Evolutionary conservation across 2,113 vertebrate species (phyloP), one percentile per base, ranked within the genome.

Genomic region (Perccottus glenii): DNA sequence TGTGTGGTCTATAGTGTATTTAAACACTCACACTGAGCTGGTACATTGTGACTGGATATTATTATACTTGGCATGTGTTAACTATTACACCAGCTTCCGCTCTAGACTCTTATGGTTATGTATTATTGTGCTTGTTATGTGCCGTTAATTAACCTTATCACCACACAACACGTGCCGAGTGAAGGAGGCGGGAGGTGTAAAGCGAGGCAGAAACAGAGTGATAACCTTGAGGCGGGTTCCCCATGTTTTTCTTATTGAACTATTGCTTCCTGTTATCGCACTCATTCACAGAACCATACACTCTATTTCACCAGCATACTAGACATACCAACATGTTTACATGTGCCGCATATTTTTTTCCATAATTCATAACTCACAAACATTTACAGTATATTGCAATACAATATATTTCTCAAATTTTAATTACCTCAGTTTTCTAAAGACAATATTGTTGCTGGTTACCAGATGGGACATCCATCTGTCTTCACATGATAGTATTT

Each of bases 131-230:
- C 66, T 81, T 14, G 9, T 77, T 72, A 66, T 14, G 47, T 60
- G 36, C 63, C 64, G 78, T 79, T 81, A 85, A 77, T 88, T 67
- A 71, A 67, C 55, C 55, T 87, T 86, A 88, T 90, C 86, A 58
- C 58, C 36, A 64, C 5, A 4, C 51, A 73, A 64, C 81, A 83
- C 64, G 75, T 67, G 36, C 15, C 1, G 5, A 49, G 48, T 70
- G 66, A 67, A 78, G 66, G 36, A 46, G 52, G 49, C 50, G 12
- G 50, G 50, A 45, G 44, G 10, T 45, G 44, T 11, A 45, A 11
- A 45, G 50, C 36, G 10, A 40, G 3, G 56, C 10, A n/a, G 50
- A 58, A 47, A 47, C 51, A 75, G 19, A 27, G 56, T 40, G 84
- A 85, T 88, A 82, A 84, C 85, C 72, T 70, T 73, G 60, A 67